Conservation (phyloP, 1,140 invertebrate genomes). For the Matsumurasca onukii region DNA sequence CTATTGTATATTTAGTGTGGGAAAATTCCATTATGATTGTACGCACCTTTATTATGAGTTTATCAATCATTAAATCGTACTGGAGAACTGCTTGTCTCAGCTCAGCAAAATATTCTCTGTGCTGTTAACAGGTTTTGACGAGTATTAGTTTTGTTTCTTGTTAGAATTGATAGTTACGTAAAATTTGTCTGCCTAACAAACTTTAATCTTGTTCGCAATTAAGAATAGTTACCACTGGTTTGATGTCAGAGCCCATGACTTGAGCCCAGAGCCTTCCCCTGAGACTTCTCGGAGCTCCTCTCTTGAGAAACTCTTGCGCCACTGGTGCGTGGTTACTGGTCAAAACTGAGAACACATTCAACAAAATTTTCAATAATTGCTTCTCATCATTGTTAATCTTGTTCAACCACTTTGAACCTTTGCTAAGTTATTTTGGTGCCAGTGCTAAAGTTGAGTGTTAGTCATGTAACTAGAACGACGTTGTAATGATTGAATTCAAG, state of each 20-base stretch:
- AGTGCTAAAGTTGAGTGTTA: no score
- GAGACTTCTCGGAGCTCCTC: constrained; percentile 76
- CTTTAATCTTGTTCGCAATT: no score
- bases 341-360: constrained; percentile 50
- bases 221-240: constrained; percentile 55
- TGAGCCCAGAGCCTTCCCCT: constrained; percentile 78
- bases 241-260: constrained; percentile 73
- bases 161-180: no score
- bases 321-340: constrained; percentile 68
- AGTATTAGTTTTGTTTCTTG: no score
- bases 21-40: no score
- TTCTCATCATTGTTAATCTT: no score
- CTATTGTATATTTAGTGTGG: no score
- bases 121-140: constrained; percentile 67
- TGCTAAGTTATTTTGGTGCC: no score
- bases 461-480: no score
- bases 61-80: constrained; percentile 91
- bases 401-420: no score
- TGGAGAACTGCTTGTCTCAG: constrained; percentile 81
- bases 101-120: constrained; percentile 77
- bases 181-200: no score
- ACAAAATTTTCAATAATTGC: not conserved
- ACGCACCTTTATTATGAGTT: constrained; percentile 84
- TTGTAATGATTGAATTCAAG: no score
- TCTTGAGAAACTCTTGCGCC: constrained; percentile 83